Base-by-base conservation (phyloP, 1,140 invertebrate genomes). In the Bicyclus anynana region DNA sequence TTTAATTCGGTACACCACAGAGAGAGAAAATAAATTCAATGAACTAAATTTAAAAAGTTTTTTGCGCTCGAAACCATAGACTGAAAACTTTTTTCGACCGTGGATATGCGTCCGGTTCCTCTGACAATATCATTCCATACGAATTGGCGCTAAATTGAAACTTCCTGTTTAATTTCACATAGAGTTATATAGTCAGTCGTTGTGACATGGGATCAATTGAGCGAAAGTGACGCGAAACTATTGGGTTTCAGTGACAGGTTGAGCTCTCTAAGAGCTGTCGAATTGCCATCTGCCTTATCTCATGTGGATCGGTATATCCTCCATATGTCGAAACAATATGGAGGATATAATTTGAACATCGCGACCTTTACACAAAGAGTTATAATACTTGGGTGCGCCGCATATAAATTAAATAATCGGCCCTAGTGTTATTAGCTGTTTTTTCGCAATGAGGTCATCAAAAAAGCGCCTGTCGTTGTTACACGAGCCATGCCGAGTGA, bases 101-200 rank as follows among this genome's bases (percentile, higher is more conserved):
- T 77, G 72, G 68, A 70, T 69, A 48, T 27, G 69, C 72, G 72
- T 85, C 80, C 80, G 78, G 70, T 70, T 72, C 54, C 59, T 67
- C 61, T 56, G 65, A 56, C 65, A 65, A 70, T 73, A 77, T 76
- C 71, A 77, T 87, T 87, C 80, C 81, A 65, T 77, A 80, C 79
- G 84, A 86, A 84, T 86, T 84, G 74, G 70, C 73, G 72, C 77
- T 86, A 84, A 87, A 87, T 87, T 86, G 81, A 76, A 74, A 74
- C 77, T 87, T 87, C 84, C 84, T 84, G 74, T 79, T 86, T 80
- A 81, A 82, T 72, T 85, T 81, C 77, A 75, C 73, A 79, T 80
- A 73, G 63, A 70, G 68, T 72, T 77, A 74, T 76, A 77, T 83
- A 73, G 73, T 67, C 69, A 72, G 72, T 23, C 78, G 69, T 78